phyloP scores from a whole-genome alignment of 1,140 invertebrate species.

The Cyclargus thomasi region DNA sequence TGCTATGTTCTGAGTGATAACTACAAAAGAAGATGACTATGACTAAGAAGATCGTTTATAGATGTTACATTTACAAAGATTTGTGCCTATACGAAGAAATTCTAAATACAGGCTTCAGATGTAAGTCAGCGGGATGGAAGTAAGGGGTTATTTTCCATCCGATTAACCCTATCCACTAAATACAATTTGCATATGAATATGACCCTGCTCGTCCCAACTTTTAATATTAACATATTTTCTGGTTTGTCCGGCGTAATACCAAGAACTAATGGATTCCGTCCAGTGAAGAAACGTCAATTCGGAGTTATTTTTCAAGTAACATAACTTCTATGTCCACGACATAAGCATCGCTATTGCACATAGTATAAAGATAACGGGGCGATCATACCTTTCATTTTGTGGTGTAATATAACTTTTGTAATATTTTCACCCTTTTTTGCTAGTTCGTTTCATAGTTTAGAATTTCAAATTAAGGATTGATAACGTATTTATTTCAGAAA shows the following conservation, averaged over 20 bases:
- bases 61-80: not conserved
- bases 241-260: not conserved
- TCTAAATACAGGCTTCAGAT: conserved; percentile 4
- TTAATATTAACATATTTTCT: not conserved
- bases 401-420: too few relatives aligned
- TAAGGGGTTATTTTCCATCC: not conserved
- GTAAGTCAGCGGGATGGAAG: conserved; percentile 12
- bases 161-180: conserved; percentile 1
- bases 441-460: too few relatives aligned
- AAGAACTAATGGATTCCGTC: not conserved
- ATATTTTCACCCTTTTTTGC: too few relatives aligned
- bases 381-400: too few relatives aligned
- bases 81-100: not conserved
- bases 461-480: too few relatives aligned
- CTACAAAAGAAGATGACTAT: too few relatives aligned
- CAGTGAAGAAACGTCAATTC: too few relatives aligned
- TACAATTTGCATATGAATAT: conserved; percentile 5
- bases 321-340: not conserved
- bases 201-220: not conserved
- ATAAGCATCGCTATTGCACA: too few relatives aligned
- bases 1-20: too few relatives aligned
- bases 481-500: too few relatives aligned
- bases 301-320: not conserved
- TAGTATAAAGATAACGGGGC: too few relatives aligned
- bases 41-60: too few relatives aligned